Conservation (phyloP, 1,140 invertebrate species). For the Macrosteles quadrilineatus region DNA sequence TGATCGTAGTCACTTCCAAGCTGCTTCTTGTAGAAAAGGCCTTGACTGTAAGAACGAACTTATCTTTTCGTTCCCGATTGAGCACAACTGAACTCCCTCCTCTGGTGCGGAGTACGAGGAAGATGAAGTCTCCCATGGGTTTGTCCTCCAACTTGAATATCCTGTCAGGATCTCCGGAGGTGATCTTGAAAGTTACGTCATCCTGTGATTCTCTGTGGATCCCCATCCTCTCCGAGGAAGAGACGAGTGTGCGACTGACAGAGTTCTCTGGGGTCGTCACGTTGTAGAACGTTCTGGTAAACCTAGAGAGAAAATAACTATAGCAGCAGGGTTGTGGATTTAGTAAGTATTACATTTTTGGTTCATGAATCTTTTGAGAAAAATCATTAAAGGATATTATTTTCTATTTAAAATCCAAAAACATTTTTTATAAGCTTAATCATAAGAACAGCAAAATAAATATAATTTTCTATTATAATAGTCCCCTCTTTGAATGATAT, state of each 20-base stretch:
- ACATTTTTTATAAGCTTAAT: no score
- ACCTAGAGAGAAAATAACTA: conserved; percentile 50
- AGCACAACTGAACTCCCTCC: conserved; percentile 67
- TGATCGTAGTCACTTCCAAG: conserved; percentile 68
- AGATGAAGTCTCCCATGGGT: conserved; percentile 89
- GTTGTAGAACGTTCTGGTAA: conserved; percentile 79
- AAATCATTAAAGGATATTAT: no score
- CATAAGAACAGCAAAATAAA: no score
- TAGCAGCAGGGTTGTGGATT: no score
- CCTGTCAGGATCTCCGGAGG: conserved; percentile 78
- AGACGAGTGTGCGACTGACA: conserved; percentile 76
- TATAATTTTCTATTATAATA: no score
- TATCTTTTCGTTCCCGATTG: conserved; percentile 86
- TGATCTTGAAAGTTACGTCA: conserved; percentile 77
- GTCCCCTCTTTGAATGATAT: no score
- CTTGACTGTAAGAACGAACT: conserved; percentile 80
- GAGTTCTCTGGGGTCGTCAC: conserved; percentile 90
- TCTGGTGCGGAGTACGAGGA: conserved; percentile 81
- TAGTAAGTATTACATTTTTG: no score
- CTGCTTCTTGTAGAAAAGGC: conserved; percentile 60
- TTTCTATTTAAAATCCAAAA: no score
- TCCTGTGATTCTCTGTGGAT: conserved; percentile 55
- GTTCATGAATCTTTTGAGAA: no score
- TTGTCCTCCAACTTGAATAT: conserved; percentile 90
- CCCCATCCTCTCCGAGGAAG: conserved; percentile 66